Evolutionary conservation across 2,113 vertebrate species (phyloP).

Genomic region (Lampris incognitus): DNA sequence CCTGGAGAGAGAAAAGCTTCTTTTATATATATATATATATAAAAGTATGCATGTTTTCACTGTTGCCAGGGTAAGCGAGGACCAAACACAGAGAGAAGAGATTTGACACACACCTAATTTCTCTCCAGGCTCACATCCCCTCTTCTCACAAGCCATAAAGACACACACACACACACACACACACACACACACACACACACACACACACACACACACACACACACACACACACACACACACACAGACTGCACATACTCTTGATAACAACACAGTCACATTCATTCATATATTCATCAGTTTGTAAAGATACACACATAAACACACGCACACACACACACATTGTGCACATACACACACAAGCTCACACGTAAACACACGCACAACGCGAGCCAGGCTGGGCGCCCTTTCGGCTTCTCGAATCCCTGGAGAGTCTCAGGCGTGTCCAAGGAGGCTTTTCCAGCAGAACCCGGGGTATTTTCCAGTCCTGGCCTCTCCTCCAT

Average conservation of each 20-base stretch:
- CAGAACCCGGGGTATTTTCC: slow-evolving; percentile 71
- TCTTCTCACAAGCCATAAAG: slow-evolving; percentile 54
- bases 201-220: slow-evolving; percentile 24
- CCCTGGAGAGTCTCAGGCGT: slow-evolving; percentile 64
- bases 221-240: slow-evolving; percentile 26
- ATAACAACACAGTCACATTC: no score
- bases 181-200: slow-evolving; percentile 24
- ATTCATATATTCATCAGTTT: no score
- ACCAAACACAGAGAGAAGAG: slow-evolving; percentile 71
- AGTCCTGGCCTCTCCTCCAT: slow-evolving; percentile 54
- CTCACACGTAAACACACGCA: slow-evolving; percentile 15
- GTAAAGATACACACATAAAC: slow-evolving; percentile 16
- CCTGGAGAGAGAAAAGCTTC: slow-evolving; percentile 7
- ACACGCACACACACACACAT: slow-evolving; percentile 30
- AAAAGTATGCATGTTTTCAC: slow-evolving; percentile 72
- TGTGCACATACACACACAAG: slow-evolving; percentile 17
- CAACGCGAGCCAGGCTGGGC: slow-evolving; percentile 53
- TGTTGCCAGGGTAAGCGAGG: slow-evolving; percentile 71
- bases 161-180: slow-evolving; percentile 7
- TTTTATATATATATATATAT: slow-evolving; percentile 16
- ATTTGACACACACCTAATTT: slow-evolving; percentile 72
- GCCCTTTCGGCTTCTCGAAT: slow-evolving; percentile 46
- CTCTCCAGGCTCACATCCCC: slow-evolving; percentile 59
- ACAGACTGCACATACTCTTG: slow-evolving; percentile 15
- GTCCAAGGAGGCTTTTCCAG: slow-evolving; percentile 70